Evolutionary conservation across 2,888 invertebrate species (phyloP), one percentile per base, ranked within the genome.

Genomic region (Zhuqinia jingwanae): DNA sequence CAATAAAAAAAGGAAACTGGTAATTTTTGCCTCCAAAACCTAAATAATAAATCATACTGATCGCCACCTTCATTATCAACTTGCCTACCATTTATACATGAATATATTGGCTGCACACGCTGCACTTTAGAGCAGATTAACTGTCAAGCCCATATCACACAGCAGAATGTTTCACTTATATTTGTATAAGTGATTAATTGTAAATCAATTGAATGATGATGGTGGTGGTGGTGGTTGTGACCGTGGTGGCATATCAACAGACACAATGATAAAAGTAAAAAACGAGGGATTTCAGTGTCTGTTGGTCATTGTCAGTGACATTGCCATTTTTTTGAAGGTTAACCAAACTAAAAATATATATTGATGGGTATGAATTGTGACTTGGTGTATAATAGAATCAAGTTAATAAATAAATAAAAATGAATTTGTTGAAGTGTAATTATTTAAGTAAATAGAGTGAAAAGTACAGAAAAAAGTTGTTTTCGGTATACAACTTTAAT

Each of bases 261-360:
- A 68, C n/a, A n/a, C n/a, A 42, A 42, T 68, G 65, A 68, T 68
- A 68, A 70, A 17, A 20, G 42, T 17, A 15, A 70, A 70, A 70
- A 70, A 47, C 70, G 70, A 70, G 70, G 70, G 70, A 70, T 25
- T 70, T 70, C 15, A 27, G 60, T 70, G 20, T 22, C 22, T 70
- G 45, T 70, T 70, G 45, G 47, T 47, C 70, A 47, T 70, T 70
- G 70, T 65, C 70, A 70, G 17, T 70, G 70, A 70, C 45, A 20
- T 70, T 70, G 70, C 70, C 47, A 70, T 70, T 70, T 47, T 56
- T 70, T 50, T 50, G 70, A 70, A 70, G 70, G 70, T 70, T 70
- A 70, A 70, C 20, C 47, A 47, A 70, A 70, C 70, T 45, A 45
- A 45, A 13, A 47, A 68, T 2, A 65, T 27, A 63, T n/a, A 20